phyloP scores from a whole-genome alignment of 2,113 vertebrate genomes.

The Otis tarda region DNA sequence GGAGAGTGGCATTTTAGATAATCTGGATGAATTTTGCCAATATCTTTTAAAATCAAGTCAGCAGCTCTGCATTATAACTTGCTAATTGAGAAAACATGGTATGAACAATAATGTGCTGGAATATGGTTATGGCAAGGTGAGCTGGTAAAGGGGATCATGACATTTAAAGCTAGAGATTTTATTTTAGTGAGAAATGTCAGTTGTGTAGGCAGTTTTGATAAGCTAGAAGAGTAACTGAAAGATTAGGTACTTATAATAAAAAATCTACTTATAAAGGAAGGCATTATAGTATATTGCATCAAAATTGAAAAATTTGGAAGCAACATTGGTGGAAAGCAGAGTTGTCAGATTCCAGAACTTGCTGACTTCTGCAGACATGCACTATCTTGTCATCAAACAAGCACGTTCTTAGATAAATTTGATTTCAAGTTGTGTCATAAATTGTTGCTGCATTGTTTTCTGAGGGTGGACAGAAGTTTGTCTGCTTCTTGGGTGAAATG shows the following conservation, averaged over 20 bases:
- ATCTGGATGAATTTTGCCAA: not conserved
- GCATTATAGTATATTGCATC: not conserved
- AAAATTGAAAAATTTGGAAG: not conserved
- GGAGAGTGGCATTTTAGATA: not conserved
- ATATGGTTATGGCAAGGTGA: not conserved
- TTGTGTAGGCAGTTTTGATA: not conserved
- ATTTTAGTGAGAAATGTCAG: not conserved
- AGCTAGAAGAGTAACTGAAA: not conserved
- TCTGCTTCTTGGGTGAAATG: not conserved
- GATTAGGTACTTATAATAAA: not conserved
- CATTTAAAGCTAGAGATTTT: not conserved
- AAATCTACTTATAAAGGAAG: not conserved
- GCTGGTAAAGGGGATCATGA: not conserved
- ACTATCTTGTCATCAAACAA: not conserved
- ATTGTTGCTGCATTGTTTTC: not conserved
- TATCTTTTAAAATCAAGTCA: not conserved
- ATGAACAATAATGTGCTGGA: not conserved
- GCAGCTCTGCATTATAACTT: not conserved
- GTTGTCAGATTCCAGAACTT: not conserved
- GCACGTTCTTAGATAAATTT: not conserved
- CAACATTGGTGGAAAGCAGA: not conserved
- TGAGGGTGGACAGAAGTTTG: not conserved
- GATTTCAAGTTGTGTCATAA: not conserved
- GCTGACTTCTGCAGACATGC: not conserved
- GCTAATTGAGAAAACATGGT: not conserved